Base-by-base conservation (phyloP, 53 echinoderm and acorn worm species). In the Holothuria scabra region DNA sequence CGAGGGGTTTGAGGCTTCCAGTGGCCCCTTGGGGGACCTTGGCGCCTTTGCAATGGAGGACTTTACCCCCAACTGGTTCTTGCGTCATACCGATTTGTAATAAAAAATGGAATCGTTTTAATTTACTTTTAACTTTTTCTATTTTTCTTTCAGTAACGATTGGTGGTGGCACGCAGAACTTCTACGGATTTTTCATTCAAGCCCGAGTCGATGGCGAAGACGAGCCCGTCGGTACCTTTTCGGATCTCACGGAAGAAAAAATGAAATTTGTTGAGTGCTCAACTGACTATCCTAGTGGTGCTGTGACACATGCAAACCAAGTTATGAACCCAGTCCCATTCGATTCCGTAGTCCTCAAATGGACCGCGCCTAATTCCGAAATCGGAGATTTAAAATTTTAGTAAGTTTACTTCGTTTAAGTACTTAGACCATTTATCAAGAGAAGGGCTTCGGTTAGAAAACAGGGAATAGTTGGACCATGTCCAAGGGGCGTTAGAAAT, bases 131-230 rank as follows among this genome's bases (percentile, higher is more conserved):
- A 52, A 14, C 52, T 4, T 52, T 52, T 14, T 52, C 18, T 4
- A n/a, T 67, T 67, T 26, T n/a, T 67, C 12, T 21, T 25, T 24
- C 72, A 72, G 72, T 72, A 28, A 72, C 72, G n/a, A 44, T 72
- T 34, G 49, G 44, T 34, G 41, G 52, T 1, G 71, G 44, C 31
- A 44, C n/a, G 12, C 9, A 21, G 21, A 44, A 20, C 26, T 72
- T 72, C 34, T 8, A 20, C 26, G 72, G 72, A 21, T 72, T 72
- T 48, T 72, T 72, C 44, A 44, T 72, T 44, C 72, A 72, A 48
- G 72, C 72, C 11, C 44, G 72, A 72, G 37, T 25, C n/a, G 72
- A 72, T 8, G 72, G 72, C 32, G 44, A 44, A 26, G 46, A 41
- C 2, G 72, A 72, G 37, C 49, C 72, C 13, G 72, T 72, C 46